Conservation (phyloP, 1,140 invertebrate species). For the Ylistrum balloti region DNA sequence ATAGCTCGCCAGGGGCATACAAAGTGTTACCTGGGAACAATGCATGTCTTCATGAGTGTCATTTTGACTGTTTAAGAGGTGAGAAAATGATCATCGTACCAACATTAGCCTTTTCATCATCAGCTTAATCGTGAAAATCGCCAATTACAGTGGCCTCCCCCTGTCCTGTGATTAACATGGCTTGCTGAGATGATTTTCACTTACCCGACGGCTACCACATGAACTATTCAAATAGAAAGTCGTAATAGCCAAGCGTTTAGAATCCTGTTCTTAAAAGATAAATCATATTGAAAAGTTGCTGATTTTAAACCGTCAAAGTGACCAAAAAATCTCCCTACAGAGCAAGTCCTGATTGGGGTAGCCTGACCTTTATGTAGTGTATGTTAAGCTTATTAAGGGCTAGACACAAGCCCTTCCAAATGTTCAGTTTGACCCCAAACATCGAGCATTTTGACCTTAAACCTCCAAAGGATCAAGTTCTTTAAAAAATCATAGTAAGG, state of each 20-base stretch:
- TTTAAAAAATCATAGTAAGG: neutral
- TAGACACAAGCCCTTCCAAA: neutral
- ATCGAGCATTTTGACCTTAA: too few species aligned
- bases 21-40: neutral
- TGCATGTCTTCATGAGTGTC: constrained; percentile 18
- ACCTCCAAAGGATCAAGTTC: neutral
- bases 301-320: constrained; percentile 44
- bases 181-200: constrained; percentile 55
- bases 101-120: constrained; percentile 57
- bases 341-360: constrained; percentile 6
- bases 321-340: neutral
- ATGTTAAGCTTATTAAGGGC: neutral
- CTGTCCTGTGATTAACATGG: constrained; percentile 24
- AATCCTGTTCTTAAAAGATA: constrained; percentile 43
- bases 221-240: constrained; percentile 40
- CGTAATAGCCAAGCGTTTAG: constrained; percentile 42
- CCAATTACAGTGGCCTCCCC: constrained; percentile 44
- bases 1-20: constrained; percentile 8
- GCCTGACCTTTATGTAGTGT: neutral
- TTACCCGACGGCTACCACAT: constrained; percentile 49
- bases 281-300: constrained; percentile 48
- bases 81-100: constrained; percentile 59
- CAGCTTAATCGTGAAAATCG: constrained; percentile 54
- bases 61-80: constrained; percentile 54
- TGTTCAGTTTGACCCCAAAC: neutral